Evolutionary conservation across 2,888 invertebrate genomes (phyloP).

Genomic region (Perizoma flavofasciatum): DNA sequence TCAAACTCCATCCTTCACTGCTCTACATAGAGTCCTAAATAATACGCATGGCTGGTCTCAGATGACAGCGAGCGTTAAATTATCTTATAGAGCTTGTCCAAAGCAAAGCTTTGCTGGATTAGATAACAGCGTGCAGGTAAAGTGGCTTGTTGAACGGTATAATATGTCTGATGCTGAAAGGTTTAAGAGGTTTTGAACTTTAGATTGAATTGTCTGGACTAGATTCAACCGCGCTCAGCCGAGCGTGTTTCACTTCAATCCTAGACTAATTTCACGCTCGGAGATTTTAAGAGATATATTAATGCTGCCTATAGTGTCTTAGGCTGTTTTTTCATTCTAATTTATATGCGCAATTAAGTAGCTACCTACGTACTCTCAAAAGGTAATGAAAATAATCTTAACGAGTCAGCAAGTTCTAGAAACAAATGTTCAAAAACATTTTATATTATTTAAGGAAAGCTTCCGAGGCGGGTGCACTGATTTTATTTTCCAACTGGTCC

Average conservation of each 20-base stretch:
- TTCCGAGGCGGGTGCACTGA: too few relatives aligned
- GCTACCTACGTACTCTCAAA: too few relatives aligned
- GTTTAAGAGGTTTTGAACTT: slow-evolving; percentile 8
- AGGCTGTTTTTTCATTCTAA: too few relatives aligned
- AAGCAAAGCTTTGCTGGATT: slow-evolving; percentile 11
- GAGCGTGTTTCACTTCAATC: background rate
- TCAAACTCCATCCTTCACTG: slow-evolving; percentile 3
- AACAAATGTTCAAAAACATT: too few relatives aligned
- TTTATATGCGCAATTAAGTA: too few relatives aligned
- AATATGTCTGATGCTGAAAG: slow-evolving; percentile 14
- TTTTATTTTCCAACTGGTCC: too few relatives aligned
- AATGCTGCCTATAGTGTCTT: too few relatives aligned
- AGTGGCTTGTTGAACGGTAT: slow-evolving; percentile 4
- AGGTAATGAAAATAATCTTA: too few relatives aligned
- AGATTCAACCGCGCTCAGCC: slow-evolving; percentile 5
- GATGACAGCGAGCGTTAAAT: slow-evolving; percentile 11
- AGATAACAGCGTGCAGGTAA: slow-evolving; percentile 17
- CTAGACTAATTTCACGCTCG: background rate
- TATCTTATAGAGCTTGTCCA: slow-evolving; percentile 4
- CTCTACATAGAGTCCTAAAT: slow-evolving; percentile 10
- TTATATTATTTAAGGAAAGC: too few relatives aligned
- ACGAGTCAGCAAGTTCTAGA: too few relatives aligned
- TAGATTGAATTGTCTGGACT: slow-evolving; percentile 8
- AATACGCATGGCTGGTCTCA: background rate
- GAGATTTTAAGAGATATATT: too few relatives aligned